Evolutionary conservation across 2,888 invertebrate species (phyloP), one percentile per base, ranked within the genome.

Genomic region (Drosophila kanekoi): DNA sequence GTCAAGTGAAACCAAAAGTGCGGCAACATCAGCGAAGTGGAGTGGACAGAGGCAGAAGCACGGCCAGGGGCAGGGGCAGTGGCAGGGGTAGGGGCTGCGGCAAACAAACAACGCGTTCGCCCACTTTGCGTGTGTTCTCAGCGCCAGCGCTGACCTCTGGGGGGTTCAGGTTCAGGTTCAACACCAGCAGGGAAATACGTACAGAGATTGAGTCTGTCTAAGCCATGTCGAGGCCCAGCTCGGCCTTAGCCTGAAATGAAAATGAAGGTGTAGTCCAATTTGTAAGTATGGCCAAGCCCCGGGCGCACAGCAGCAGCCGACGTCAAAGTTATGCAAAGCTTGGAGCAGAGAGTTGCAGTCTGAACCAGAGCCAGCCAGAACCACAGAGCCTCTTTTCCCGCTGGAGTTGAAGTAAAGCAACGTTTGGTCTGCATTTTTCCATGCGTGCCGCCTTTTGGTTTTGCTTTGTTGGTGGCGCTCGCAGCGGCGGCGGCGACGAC

Each of bases 241-340:
- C 79, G 66, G 77, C 56, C 60, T 74, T 77, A 71, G 65, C 56
- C 52, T 66, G 68, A 85, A 85, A 87, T 85, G 85, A 89, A 89
- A 89, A 83, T 83, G 89, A 88, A 89, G 89, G 90, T 89, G 89
- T 88, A 90, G 90, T 89, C 89, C 89, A 90, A 89, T 89, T 90
- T 89, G 89, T 89, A 88, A 89, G 85, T 85, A 82, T 77, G 76
- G 73, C 83, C 87, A 85, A 84, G 87, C 82, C 85, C 78, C 78
- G 66, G 72, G 79, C 64, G 64, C 63, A 76, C 72, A 75, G 68
- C 82, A 82, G 11, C 33, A 9, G 53, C 35, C 69, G 73, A 68
- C 71, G 84, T 73, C 81, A 68, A 79, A 83, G 87, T 81, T 84
- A 85, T 86, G 87, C 87, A 85, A 87, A 84, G 83, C 79, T 71